A percentile compares a stretch with the other conserved stretches of the same genome.
phyloP scores from a whole-genome alignment of 2,888 invertebrate genomes.

The Seira musarum region DNA sequence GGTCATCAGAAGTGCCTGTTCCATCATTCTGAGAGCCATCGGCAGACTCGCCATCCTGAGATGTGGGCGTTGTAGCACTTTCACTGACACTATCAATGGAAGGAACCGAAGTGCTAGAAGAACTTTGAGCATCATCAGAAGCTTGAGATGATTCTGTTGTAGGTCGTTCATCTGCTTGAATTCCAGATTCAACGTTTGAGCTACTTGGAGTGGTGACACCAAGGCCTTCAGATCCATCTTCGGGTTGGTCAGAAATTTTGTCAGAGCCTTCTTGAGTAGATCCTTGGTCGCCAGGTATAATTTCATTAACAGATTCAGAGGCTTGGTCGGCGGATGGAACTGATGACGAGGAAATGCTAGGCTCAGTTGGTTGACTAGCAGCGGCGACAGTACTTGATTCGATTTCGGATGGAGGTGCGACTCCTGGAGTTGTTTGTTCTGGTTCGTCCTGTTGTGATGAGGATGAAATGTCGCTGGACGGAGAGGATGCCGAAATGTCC shows the following conservation, averaged over 20 bases:
- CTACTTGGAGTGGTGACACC: conserved; percentile 35
- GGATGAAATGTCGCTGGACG: conserved; percentile 6
- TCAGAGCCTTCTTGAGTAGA: conserved; percentile 2
- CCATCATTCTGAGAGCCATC: neutral
- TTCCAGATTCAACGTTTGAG: too few species aligned
- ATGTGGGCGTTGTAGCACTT: neutral
- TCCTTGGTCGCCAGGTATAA: conserved; percentile 9
- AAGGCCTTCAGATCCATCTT: conserved; percentile 32
- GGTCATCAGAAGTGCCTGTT: neutral
- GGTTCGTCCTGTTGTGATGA: conserved; percentile 29
- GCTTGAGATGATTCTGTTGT: conserved; percentile 33
- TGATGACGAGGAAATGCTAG: conserved; percentile 13
- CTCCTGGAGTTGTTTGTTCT: conserved; percentile 57
- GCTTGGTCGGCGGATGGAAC: conserved; percentile 31
- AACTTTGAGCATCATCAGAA: conserved; percentile 33
- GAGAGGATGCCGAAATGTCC: conserved; percentile 16
- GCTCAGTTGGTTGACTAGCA: conserved; percentile 31
- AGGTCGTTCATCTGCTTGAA: conserved; percentile 36
- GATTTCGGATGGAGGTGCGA: conserved; percentile 57
- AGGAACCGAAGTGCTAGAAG: neutral
- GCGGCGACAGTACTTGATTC: conserved; percentile 57
- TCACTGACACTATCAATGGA: neutral
- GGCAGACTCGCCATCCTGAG: neutral
- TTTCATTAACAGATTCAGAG: conserved; percentile 54
- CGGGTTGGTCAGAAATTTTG: conserved; percentile 60